Conservation (phyloP, 2,888 invertebrate genomes). For the Amphipoea oculea region DNA sequence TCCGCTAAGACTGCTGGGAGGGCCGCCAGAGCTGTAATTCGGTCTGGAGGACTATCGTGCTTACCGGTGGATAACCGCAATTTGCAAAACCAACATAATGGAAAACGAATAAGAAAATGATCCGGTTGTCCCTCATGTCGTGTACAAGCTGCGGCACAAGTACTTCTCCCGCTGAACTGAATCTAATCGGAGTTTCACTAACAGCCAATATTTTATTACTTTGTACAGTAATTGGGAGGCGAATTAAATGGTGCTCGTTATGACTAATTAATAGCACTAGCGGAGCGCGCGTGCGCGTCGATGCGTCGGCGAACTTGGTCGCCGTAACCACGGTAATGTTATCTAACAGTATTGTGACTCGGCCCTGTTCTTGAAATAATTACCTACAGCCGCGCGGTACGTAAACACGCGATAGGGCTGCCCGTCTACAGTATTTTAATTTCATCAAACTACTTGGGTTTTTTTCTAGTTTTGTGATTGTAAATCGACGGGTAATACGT, state of each 20-base stretch:
- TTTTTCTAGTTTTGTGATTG: no score
- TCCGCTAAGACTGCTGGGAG: not conserved
- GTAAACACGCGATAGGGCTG: no score
- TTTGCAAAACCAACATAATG: not conserved
- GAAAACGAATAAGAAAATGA: slow-evolving; percentile 7
- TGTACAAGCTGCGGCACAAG: not conserved
- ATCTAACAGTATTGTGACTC: no score
- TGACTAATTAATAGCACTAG: not conserved
- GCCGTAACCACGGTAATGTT: not conserved
- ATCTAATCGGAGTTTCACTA: not conserved
- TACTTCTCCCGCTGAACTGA: slow-evolving; percentile 6
- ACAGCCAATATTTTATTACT: slow-evolving; percentile 12
- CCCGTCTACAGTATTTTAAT: no score
- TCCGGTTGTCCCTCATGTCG: slow-evolving; percentile 3
- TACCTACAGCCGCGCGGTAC: no score
- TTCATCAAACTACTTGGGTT: no score
- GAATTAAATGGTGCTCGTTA: slow-evolving; percentile 1
- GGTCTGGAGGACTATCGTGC: not conserved
- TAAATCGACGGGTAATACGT: no score
- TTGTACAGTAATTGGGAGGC: slow-evolving; percentile 6
- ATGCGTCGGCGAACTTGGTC: no score
- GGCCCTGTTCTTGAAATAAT: no score
- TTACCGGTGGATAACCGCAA: slow-evolving; percentile 25
- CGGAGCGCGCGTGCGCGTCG: not conserved
- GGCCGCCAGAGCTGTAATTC: not conserved